Base-by-base conservation (phyloP, 2,797 vertebrate species). In the Hemibagrus guttatus region DNA sequence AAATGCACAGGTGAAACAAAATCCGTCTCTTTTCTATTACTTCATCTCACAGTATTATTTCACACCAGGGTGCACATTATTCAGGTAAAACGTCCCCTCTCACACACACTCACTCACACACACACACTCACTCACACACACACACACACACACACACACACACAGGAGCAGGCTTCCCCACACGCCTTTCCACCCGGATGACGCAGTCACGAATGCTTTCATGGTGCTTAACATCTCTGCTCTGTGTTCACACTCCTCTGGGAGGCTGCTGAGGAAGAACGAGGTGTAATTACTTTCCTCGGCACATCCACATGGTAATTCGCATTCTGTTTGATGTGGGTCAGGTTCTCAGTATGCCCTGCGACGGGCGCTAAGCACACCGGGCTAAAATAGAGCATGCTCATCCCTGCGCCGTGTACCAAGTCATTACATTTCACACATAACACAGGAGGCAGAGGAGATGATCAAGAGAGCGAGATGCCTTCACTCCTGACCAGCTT, bases 341-440 rank as follows among this genome's bases (percentile, higher is more conserved):
- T 86, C 88, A 85, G 86, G 68, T 72, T 31, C 88, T 81, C 81
- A 1, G 81, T 83, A 84, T 78, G 82, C 74, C 54, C 74, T 88
- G 89, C 89, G 69, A 75, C 61, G 61, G 92, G 92, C 87, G 91
- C 90, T 88, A 88, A 93, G 91, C 91, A 91, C 58, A 84, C 89
- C 85, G 88, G 90, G 86, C 91, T 92, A 94, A 94, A 94, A 94
- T 92, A 94, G 93, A 90, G 89, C n/a, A 85, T 84, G 91, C 92
- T 93, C 90, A 91, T 92, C 91, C 91, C 91, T 85, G 88, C 88
- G 91, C 90, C 91, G 92, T 92, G 92, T 83, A 91, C 93, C 90
- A 89, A 89, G 93, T 94, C 93, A 95, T 93, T 94, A 92, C 93
- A 93, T 95, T 93, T 93, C 91, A 91, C 91, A 94, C 93, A 94